Percentiles rank a stretch among this genome's conserved stretches.
Conservation (phyloP, 2,797 vertebrate species). For the Salmo trutta region DNA sequence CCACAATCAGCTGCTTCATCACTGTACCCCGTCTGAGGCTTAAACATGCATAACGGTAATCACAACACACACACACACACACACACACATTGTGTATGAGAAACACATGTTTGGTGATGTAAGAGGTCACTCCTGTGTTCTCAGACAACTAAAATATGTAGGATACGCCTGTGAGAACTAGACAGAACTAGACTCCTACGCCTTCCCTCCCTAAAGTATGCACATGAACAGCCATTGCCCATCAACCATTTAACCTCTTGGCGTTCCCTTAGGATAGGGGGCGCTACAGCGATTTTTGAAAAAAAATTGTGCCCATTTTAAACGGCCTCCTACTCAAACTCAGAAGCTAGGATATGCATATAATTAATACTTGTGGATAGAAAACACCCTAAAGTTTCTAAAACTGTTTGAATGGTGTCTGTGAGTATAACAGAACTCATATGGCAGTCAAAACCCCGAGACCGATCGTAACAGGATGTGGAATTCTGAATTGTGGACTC, state of each 20-base stretch:
- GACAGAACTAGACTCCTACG: constrained; percentile 23
- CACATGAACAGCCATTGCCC: not conserved
- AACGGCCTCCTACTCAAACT: too few relatives aligned
- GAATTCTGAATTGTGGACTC: too few relatives aligned
- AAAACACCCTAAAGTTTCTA: too few relatives aligned
- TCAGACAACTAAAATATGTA: constrained; percentile 28
- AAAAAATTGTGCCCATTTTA: too few relatives aligned
- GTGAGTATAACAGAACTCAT: too few relatives aligned
- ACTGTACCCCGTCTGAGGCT: constrained; percentile 40
- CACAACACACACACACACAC: constrained; percentile 18
- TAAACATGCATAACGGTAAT: constrained; percentile 29
- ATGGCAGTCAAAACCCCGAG: too few relatives aligned
- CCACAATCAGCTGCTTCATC: constrained; percentile 49
- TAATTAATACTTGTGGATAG: too few relatives aligned
- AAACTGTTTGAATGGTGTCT: too few relatives aligned
- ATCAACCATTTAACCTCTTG: not conserved
- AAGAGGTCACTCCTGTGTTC: constrained; percentile 14
- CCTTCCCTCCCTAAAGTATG: not conserved
- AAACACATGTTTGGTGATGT: constrained; percentile 51
- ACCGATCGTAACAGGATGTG: too few relatives aligned
- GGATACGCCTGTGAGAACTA: constrained; percentile 35
- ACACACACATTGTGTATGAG: constrained; percentile 11
- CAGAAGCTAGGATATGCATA: too few relatives aligned
- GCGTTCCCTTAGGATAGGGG: too few relatives aligned
- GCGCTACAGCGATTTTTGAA: too few relatives aligned